Evolutionary conservation across 2,113 vertebrate species (phyloP).

Genomic region (Sisor rabdophorus): DNA sequence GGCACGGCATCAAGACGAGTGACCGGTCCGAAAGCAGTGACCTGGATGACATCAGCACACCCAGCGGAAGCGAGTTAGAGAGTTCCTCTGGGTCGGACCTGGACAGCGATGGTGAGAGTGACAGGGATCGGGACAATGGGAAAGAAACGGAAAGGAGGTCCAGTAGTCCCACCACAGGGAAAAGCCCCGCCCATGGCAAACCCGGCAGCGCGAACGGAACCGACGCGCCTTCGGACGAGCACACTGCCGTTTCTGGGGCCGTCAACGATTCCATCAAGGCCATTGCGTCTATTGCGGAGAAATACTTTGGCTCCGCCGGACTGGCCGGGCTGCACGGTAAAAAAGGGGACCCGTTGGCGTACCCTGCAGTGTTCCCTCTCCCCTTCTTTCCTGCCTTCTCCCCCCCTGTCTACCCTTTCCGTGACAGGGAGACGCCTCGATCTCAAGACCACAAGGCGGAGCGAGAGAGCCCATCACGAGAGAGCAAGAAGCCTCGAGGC

Average conservation of each 20-base stretch:
- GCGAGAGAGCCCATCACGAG: slow-evolving; percentile 78
- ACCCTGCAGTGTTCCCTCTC: slow-evolving; percentile 97
- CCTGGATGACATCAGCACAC: slow-evolving; percentile 97
- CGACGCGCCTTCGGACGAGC: slow-evolving; percentile 91
- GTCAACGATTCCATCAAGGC: slow-evolving; percentile 99
- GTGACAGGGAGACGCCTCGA: slow-evolving; percentile 85
- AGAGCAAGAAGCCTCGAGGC: slow-evolving; percentile 83
- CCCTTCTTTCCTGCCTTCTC: slow-evolving; percentile 98
- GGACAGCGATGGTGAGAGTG: slow-evolving; percentile 97
- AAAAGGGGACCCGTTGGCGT: slow-evolving; percentile 90
- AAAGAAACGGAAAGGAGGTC: slow-evolving; percentile 91
- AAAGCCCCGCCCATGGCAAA: slow-evolving; percentile 77
- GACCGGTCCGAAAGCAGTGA: slow-evolving; percentile 99
- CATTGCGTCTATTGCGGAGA: slow-evolving; percentile 98
- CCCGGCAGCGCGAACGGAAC: slow-evolving; percentile 73
- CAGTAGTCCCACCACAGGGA: slow-evolving; percentile 67
- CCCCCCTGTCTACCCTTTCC: slow-evolving; percentile 94
- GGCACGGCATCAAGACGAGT: slow-evolving; percentile 80
- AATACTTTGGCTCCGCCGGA: slow-evolving; percentile 98
- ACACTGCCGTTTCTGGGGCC: slow-evolving; percentile 93
- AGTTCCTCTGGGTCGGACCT: slow-evolving; percentile 96
- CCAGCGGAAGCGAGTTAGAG: slow-evolving; percentile 97
- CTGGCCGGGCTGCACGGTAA: slow-evolving; percentile 94
- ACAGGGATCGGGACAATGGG: slow-evolving; percentile 94
- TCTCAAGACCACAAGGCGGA: slow-evolving; percentile 83